Evolutionary conservation across 2,888 invertebrate genomes (phyloP).

Genomic region (Neoascia interrupta): DNA sequence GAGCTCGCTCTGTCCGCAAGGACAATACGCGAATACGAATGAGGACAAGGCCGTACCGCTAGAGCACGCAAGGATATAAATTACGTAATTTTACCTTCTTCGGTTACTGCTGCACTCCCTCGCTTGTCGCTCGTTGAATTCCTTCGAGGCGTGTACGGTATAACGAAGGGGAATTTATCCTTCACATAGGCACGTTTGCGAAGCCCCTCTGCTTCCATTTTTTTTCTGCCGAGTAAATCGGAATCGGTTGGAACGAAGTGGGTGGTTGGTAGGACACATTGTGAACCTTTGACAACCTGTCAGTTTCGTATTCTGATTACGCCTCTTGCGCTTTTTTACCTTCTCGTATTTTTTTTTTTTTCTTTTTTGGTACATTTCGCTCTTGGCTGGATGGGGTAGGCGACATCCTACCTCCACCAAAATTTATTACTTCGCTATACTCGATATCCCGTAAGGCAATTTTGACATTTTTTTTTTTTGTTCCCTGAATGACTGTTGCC

Average conservation of each 20-base stretch:
- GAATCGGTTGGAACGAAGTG: background rate
- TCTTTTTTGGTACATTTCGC: conserved; percentile 15
- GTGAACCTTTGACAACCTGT: conserved; percentile 65
- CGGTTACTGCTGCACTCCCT: conserved; percentile 1
- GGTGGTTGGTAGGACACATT: conserved; percentile 24
- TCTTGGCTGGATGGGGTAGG: background rate
- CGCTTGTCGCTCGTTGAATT: too few species aligned
- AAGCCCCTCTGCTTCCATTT: conserved; percentile 17
- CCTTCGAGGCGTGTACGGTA: too few species aligned
- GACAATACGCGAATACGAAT: conserved; percentile 63
- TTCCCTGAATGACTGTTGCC: background rate
- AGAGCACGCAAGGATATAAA: conserved; percentile 58
- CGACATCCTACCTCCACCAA: conserved; percentile 3
- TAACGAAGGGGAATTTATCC: conserved; percentile 28
- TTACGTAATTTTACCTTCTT: conserved; percentile 56
- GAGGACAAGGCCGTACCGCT: conserved; percentile 14
- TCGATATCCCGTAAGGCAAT: conserved; percentile 41
- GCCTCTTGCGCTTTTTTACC: conserved; percentile 51
- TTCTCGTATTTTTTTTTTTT: conserved; percentile 1
- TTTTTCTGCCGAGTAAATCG: background rate
- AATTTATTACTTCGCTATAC: conserved; percentile 45
- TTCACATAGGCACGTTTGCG: conserved; percentile 47
- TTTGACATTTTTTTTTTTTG: conserved; percentile 29
- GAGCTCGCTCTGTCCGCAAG: conserved; percentile 22
- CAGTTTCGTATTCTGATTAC: conserved; percentile 67